Evolutionary conservation across 2,888 invertebrate species (phyloP).

Genomic region (Tromatobia lineatoria): DNA sequence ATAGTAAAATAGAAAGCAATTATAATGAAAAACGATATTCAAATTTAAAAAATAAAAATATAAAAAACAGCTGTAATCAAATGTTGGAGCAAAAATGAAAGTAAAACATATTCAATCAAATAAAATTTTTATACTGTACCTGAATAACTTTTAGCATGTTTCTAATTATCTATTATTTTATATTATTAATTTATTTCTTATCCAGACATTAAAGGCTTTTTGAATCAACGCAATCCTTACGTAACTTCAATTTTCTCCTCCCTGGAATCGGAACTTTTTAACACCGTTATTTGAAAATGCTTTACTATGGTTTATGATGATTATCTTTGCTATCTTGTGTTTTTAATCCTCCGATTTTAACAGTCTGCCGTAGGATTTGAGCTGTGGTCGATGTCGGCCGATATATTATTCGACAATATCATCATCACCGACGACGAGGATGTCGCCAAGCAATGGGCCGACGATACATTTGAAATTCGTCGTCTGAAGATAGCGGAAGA

Average conservation of each 20-base stretch:
- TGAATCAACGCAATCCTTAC: not conserved
- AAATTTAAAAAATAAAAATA: too few species aligned
- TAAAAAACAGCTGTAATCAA: too few species aligned
- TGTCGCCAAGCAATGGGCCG: conserved; percentile 93
- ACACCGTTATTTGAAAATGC: not conserved
- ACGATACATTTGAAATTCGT: conserved; percentile 94
- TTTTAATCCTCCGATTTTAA: conserved; percentile 71
- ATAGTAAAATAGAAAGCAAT: too few species aligned
- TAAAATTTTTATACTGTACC: too few species aligned
- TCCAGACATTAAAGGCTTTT: not conserved
- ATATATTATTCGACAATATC: conserved; percentile 98
- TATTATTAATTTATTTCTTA: too few species aligned
- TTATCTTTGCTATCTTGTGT: not conserved
- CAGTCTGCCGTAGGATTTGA: conserved; percentile 98
- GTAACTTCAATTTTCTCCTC: not conserved
- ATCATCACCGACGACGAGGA: conserved; percentile 94
- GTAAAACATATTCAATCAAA: too few species aligned
- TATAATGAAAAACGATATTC: too few species aligned
- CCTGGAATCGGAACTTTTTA: not conserved
- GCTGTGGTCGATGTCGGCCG: conserved; percentile 99
- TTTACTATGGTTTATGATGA: not conserved
- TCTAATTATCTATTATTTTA: too few species aligned
- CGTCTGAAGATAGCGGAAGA: conserved; percentile 92
- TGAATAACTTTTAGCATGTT: too few species aligned
- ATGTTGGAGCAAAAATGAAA: too few species aligned